Evolutionary conservation across 2,113 vertebrate genomes (phyloP), one percentile per base, ranked within the genome.

Genomic region (Oxyruncus cristatus): DNA sequence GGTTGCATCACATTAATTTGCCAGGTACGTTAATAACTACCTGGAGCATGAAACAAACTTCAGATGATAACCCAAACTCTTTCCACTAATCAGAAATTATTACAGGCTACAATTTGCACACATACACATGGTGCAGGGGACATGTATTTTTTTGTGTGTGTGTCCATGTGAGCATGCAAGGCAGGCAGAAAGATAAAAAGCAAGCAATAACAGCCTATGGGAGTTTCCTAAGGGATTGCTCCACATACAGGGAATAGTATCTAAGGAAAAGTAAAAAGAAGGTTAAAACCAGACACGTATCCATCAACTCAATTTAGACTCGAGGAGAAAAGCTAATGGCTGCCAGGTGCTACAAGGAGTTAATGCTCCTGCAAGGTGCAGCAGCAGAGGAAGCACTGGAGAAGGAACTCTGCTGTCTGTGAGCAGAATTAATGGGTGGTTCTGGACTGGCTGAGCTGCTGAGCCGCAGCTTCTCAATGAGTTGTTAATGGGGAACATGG

Each of bases 401-500:
- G 74, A 88, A 76, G 24, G 82, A 81, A 35, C 52, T 89, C 62
- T 72, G 67, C 74, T 74, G 85, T 41, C 47, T n/a, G 66, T 85
- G 89, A 94, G 85, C 52, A 96, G 88, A 95, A 93, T 95, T 90
- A 92, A 86, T 66, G 73, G 47, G 35, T 72, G 72, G 53, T 59
- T 85, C 84, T 86, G 65, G 73, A 52, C 56, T 0, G n/a, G 62
- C 73, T 82, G 88, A 89, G 85, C 77, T 88, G 89, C 89, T 91
- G 75, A 96, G 84, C 77, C 1, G 14, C 84, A 4, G 53, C 78
- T 94, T 93, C 88, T 96, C 93, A 89, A 76, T 27, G 91, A 93
- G 73, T 22, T 77, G 89, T 88, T 95, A 88, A 97, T 82, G 65
- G 85, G 30, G 71, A 97, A 86, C 42, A 72, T 61, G 62, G 47